Percentiles rank a stretch among this genome's conserved stretches.
Conservation (phyloP, 2,888 invertebrate species). For the Electrophaes corylata region DNA sequence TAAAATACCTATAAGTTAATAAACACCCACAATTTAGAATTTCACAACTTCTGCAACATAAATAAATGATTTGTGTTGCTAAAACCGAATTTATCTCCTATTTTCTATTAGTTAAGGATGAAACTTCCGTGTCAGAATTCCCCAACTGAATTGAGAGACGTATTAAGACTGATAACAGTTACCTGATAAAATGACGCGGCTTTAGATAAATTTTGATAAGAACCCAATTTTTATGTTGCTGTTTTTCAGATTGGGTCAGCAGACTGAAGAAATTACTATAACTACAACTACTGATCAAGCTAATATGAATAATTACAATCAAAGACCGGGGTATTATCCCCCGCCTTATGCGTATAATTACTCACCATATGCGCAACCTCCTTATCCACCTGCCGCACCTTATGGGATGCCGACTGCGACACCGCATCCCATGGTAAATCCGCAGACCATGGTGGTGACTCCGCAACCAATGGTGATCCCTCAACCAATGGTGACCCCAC, state of each 20-base stretch:
- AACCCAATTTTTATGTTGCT: constrained; percentile 19
- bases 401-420: constrained; percentile 64
- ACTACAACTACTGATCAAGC: constrained; percentile 56
- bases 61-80: not conserved
- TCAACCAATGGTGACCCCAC: not conserved
- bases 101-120: constrained; percentile 9
- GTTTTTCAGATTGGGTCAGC: constrained; percentile 67
- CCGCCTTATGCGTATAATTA: constrained; percentile 60
- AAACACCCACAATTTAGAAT: not conserved
- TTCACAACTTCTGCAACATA: not conserved
- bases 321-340: constrained; percentile 64
- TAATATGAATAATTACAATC: constrained; percentile 75
- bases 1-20: not conserved
- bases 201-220: constrained; percentile 35
- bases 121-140: not conserved
- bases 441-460: constrained; percentile 24
- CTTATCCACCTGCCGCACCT: constrained; percentile 61
- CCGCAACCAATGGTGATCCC: constrained; percentile 12
- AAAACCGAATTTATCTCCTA: not conserved
- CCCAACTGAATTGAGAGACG: constrained; percentile 11
- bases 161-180: constrained; percentile 23
- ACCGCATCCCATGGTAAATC: constrained; percentile 45
- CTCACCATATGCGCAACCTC: constrained; percentile 63
- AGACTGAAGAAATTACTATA: constrained; percentile 70
- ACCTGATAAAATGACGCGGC: constrained; percentile 16